Percentiles rank a stretch among this genome's conserved stretches.
Conservation (phyloP, 2,113 vertebrate species). For the Notarius quadriscutis region DNA sequence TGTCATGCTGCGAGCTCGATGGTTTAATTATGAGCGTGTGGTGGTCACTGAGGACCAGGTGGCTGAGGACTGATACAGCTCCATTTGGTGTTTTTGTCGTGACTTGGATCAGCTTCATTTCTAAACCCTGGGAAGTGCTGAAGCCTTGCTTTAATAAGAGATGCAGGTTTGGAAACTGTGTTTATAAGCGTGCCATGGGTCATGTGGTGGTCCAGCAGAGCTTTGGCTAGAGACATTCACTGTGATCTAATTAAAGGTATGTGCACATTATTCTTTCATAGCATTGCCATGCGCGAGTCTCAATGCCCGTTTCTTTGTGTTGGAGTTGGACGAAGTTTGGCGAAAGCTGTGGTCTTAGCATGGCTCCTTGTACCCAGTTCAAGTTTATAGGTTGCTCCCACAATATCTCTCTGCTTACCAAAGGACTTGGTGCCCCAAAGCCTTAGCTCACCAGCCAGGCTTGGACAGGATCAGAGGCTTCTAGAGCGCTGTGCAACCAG, state of each 20-base stretch:
- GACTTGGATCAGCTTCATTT: constrained; percentile 36
- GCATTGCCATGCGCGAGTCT: constrained; percentile 6
- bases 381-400: background rate
- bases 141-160: constrained; percentile 11
- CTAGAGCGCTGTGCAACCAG: background rate
- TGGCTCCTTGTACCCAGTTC: constrained; percentile 35
- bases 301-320: constrained; percentile 4
- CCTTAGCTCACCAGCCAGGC: constrained; percentile 8
- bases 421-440: background rate
- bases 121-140: constrained; percentile 29
- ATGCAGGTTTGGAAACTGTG: constrained; percentile 28
- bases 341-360: constrained; percentile 48
- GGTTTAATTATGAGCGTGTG: background rate
- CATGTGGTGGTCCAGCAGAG: constrained; percentile 28
- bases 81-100: constrained; percentile 33
- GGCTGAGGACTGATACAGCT: background rate
- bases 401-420: background rate
- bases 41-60: constrained; percentile 1
- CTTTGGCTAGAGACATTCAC: constrained; percentile 26
- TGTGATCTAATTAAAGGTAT: constrained; percentile 48
- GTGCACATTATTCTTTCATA: constrained; percentile 22
- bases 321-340: constrained; percentile 15
- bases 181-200: constrained; percentile 34
- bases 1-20: background rate
- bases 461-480: background rate